A percentile compares a stretch with the other conserved stretches of the same genome.
phyloP scores from a whole-genome alignment of 2,797 vertebrate species.

The Rhinatrema bivittatum region DNA sequence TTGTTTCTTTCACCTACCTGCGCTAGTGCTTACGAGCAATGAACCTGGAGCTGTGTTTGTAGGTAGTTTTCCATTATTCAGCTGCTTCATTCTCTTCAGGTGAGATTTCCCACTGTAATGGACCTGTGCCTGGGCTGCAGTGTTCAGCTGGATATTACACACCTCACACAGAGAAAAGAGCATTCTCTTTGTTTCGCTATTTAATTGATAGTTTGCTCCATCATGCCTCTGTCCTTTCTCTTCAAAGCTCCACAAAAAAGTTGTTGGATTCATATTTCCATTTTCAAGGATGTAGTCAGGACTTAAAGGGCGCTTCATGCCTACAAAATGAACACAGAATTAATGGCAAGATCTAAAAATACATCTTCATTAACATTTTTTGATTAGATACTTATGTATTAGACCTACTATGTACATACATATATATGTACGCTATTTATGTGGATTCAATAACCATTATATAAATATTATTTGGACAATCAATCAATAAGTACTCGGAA shows the following conservation, averaged over 20 bases:
- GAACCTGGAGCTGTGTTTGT: slow-evolving; percentile 29
- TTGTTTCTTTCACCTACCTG: slow-evolving; percentile 52
- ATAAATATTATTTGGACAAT: too few species aligned
- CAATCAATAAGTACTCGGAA: too few species aligned
- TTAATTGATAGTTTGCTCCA: slow-evolving; percentile 48
- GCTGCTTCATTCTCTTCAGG: slow-evolving; percentile 71
- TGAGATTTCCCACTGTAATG: slow-evolving; percentile 82
- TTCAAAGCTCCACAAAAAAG: slow-evolving; percentile 53
- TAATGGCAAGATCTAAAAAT: neutral
- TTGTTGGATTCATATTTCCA: slow-evolving; percentile 64
- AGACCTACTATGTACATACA: neutral
- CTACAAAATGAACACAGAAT: slow-evolving; percentile 36
- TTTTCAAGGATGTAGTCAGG: slow-evolving; percentile 57
- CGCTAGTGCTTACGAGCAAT: slow-evolving; percentile 38
- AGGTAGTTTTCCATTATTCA: slow-evolving; percentile 66
- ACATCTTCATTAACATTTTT: neutral
- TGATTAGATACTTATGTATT: neutral
- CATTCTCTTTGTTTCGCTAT: slow-evolving; percentile 70
- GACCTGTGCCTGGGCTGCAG: slow-evolving; percentile 72
- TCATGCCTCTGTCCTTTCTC: slow-evolving; percentile 57
- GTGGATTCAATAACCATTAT: too few species aligned
- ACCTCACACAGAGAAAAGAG: slow-evolving; percentile 76
- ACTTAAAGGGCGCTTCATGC: slow-evolving; percentile 64
- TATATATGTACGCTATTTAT: too few species aligned
- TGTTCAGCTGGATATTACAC: slow-evolving; percentile 80